A percentile compares a stretch with the other conserved stretches of the same genome.
Evolutionary conservation across 2,113 vertebrate species (phyloP).

Genomic region (Engraulis encrasicolus): DNA sequence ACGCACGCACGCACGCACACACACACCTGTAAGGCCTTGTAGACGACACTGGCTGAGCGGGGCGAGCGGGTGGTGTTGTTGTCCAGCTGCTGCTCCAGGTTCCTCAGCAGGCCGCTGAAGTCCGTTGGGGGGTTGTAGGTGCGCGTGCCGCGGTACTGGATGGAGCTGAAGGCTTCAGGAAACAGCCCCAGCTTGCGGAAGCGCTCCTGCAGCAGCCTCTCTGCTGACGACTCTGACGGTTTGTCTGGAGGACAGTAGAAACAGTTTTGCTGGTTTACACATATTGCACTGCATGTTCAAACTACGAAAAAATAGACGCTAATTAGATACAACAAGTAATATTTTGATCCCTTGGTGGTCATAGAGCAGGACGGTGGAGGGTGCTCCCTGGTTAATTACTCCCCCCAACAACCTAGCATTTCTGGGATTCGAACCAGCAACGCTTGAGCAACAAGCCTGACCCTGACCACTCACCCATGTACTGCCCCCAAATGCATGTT

Average conservation of each 20-base stretch:
- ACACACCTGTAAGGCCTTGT: slow-evolving; percentile 91
- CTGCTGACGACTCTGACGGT: slow-evolving; percentile 86
- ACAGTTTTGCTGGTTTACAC: background rate
- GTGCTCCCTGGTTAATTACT: too few species aligned
- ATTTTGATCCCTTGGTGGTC: too few species aligned
- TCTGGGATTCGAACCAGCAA: too few species aligned
- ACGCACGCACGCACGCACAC: background rate
- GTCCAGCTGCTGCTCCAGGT: slow-evolving; percentile 91
- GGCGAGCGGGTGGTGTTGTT: slow-evolving; percentile 97
- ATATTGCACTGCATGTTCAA: too few species aligned
- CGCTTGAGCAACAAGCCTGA: too few species aligned
- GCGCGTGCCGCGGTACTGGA: slow-evolving; percentile 95
- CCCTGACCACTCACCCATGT: too few species aligned
- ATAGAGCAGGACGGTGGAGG: too few species aligned
- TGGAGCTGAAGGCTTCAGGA: slow-evolving; percentile 97
- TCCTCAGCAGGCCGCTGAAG: slow-evolving; percentile 90
- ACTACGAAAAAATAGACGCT: too few species aligned
- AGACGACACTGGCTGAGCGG: slow-evolving; percentile 90
- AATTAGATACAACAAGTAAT: too few species aligned
- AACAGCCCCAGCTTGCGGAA: slow-evolving; percentile 93
- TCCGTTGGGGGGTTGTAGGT: slow-evolving; percentile 97
- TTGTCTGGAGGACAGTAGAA: slow-evolving; percentile 74
- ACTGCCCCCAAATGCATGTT: too few species aligned
- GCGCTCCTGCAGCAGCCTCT: slow-evolving; percentile 95
- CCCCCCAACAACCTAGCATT: too few species aligned